A percentile compares a stretch with the other conserved stretches of the same genome.
Evolutionary conservation across 2,113 vertebrate genomes (phyloP).

Genomic region (Boleophthalmus pectinirostris): DNA sequence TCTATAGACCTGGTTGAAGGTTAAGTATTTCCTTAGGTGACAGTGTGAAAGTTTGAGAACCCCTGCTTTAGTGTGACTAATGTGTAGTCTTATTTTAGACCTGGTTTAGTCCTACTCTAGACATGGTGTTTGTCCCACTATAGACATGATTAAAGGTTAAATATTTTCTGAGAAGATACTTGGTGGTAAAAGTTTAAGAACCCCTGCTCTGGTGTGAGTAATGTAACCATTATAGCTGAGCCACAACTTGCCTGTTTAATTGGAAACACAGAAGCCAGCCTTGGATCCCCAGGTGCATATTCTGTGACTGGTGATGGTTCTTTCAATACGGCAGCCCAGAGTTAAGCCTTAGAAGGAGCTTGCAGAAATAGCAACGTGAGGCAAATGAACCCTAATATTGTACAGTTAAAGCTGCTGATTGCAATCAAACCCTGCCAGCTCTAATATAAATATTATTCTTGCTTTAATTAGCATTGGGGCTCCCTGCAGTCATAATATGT

Average conservation of each 20-base stretch:
- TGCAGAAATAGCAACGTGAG: neutral
- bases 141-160: too few species aligned
- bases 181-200: too few species aligned
- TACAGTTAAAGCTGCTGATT: slow-evolving; percentile 7
- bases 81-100: too few species aligned
- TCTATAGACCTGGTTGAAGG: too few species aligned
- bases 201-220: too few species aligned
- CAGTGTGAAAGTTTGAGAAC: too few species aligned
- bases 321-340: neutral
- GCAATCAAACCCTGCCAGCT: slow-evolving; percentile 5
- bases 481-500: neutral
- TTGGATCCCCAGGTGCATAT: neutral
- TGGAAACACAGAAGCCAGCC: neutral
- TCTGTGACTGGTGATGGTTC: neutral
- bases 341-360: too few species aligned
- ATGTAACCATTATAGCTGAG: neutral
- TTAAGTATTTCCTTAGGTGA: too few species aligned
- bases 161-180: too few species aligned
- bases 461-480: neutral
- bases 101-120: too few species aligned
- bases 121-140: too few species aligned
- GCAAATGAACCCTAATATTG: neutral
- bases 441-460: neutral
- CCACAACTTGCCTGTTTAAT: neutral
- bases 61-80: too few species aligned